Base-by-base conservation (phyloP, 1,140 invertebrate species). In the Melipona quadrifasciata region DNA sequence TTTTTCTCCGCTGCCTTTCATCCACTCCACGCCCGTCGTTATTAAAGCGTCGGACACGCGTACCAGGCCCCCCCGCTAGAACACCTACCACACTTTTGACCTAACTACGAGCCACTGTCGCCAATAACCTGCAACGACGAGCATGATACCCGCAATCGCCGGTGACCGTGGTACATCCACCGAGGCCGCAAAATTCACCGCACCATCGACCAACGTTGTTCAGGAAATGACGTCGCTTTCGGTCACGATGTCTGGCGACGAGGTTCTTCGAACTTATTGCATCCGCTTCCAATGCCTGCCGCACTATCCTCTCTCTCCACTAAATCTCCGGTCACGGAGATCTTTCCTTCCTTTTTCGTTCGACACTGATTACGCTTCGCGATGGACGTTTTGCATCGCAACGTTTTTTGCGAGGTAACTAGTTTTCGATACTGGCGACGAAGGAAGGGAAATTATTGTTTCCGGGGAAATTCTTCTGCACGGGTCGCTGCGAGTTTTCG, bases 101-200 rank as follows among this genome's bases (percentile, higher is more conserved):
- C 81, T 80, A 88, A 82, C 84, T 82, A 82, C 76, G 84, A 84
- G 88, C 86, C 82, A 84, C 84, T 89, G 75, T 24, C 61, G 82
- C 84, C 84, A 16, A 84, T 84, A 89, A 84, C 80, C 67, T 71
- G 27, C 79, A 88, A 85, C 81, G 82, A 80, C 70, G 75, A 71
- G 55, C 87, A 86, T 82, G 68, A 78, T 82, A 79, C 17, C 83
- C 31, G 64, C 65, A 75, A 79, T 85, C 71, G 51, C 34, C 68
- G 55, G 17, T 57, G 86, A 70, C 79, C 70, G 78, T 74, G 77
- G 55, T 70, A 61, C 21, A 51, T 73, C 39, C 82, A 70, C 39
- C 34, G 34, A 71, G 53, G 65, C 75, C 75, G 65, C 75, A 71
- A 57, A 84, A 61, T 70, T 71, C 75, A 79, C 82, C 82, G 82